These are phyloP conservation scores for Sitta europaea DNA, from an alignment of 2,113 vertebrate genomes.

Conservation along the genomic window DNA sequence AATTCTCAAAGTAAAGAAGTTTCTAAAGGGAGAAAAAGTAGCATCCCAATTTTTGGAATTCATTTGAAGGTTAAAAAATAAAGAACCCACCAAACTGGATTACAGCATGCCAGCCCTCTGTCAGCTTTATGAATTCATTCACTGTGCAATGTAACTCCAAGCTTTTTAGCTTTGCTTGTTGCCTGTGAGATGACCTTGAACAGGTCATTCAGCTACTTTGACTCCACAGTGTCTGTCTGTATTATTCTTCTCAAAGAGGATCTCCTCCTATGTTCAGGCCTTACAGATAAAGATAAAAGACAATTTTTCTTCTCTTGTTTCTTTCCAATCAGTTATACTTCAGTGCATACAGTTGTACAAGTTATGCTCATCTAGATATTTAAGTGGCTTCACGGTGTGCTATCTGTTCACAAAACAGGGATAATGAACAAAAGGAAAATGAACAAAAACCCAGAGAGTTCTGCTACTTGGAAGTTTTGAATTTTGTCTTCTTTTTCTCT, in stretches of 20 bases:
- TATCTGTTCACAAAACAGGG: background rate
- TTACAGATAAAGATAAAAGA: background rate
- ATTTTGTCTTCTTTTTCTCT: background rate
- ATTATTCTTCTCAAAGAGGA: background rate
- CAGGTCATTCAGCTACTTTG: background rate
- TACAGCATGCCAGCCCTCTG: background rate
- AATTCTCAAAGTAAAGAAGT: background rate
- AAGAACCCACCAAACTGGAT: background rate
- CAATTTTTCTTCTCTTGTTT: background rate
- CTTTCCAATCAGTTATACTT: background rate
- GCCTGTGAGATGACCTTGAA: conserved; percentile 6
- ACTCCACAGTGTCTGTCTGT: background rate
- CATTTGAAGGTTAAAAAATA: background rate
- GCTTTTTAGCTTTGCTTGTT: background rate
- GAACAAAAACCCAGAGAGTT: background rate
- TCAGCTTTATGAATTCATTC: background rate
- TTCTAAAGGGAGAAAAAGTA: background rate
- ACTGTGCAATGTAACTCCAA: background rate
- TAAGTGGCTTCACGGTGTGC: background rate
- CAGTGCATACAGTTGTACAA: background rate
- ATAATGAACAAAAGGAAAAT: background rate
- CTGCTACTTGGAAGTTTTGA: background rate
- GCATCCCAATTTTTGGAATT: background rate
- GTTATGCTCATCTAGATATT: background rate
- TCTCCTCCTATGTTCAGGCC: background rate